These are phyloP conservation scores for Phengaris arion DNA, from an alignment of 2,888 invertebrate genomes.

Conservation along the genomic window DNA sequence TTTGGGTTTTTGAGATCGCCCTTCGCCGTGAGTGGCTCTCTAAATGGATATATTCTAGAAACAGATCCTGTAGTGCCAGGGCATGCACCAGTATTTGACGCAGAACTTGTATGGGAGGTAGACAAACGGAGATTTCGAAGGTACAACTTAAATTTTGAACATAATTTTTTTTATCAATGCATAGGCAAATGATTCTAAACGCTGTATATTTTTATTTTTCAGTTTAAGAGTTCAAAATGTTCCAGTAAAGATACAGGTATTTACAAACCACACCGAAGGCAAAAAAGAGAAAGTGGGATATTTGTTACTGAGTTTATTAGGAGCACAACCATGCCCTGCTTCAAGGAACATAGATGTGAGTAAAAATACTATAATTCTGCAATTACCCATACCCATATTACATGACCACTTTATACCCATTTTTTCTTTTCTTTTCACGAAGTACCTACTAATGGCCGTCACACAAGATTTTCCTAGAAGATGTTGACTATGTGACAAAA, in stretches of 20 bases:
- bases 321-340: constrained; percentile 82
- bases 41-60: constrained; percentile 83
- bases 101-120: constrained; percentile 89
- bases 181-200: not conserved
- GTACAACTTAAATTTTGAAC: constrained; percentile 51
- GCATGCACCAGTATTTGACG: constrained; percentile 82
- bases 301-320: constrained; percentile 83
- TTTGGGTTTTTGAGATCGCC: constrained; percentile 78
- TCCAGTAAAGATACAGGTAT: constrained; percentile 86
- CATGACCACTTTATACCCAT: no score
- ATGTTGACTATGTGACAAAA: no score
- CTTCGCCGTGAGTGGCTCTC: constrained; percentile 79
- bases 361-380: constrained; percentile 21
- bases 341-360: constrained; percentile 69
- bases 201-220: constrained; percentile 40
- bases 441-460: no score
- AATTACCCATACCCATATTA: no score
- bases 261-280: constrained; percentile 73
- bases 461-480: no score
- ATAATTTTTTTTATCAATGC: not conserved
- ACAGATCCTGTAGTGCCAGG: constrained; percentile 82
- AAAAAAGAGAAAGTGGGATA: constrained; percentile 84
- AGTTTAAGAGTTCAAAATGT: constrained; percentile 86
- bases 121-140: constrained; percentile 84
- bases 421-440: no score